phyloP scores from a whole-genome alignment of 2,797 vertebrate genomes.

The Amazona finschi region DNA sequence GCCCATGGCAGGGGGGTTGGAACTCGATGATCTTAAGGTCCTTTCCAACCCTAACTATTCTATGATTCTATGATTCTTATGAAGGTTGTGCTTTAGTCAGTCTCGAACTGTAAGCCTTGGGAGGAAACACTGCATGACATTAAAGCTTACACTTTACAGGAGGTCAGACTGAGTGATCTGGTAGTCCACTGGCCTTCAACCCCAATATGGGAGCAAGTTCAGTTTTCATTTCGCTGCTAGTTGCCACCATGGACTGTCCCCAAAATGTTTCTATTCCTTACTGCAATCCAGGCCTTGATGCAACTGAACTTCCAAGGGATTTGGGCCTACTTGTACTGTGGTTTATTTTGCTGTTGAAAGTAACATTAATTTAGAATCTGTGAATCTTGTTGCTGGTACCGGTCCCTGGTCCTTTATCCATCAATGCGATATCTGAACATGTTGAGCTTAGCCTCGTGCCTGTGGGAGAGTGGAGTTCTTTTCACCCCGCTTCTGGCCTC shows the following conservation, averaged over 20 bases:
- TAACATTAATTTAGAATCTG: not conserved
- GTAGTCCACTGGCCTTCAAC: not conserved
- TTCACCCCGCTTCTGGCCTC: not conserved
- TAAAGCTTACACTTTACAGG: not conserved
- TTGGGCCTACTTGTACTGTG: not conserved
- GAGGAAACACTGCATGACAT: not conserved
- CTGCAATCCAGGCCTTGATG: not conserved
- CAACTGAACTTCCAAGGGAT: not conserved
- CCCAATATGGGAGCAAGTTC: not conserved
- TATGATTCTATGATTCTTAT: not conserved
- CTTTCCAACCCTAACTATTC: not conserved
- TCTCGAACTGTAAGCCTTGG: not conserved
- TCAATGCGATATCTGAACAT: not conserved
- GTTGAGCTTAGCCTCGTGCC: not conserved
- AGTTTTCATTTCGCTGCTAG: not conserved
- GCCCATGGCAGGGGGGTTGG: accelerated
- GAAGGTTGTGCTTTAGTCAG: not conserved
- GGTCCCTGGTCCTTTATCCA: not conserved
- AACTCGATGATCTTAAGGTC: not conserved
- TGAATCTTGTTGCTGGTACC: not conserved
- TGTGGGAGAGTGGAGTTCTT: not conserved
- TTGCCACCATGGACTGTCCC: not conserved
- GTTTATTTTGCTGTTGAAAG: not conserved
- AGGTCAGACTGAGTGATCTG: not conserved
- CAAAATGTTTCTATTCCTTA: not conserved